Evolutionary conservation across 92 coral and sea anemone species (phyloP).

Genomic region (Blastomussa wellsi): DNA sequence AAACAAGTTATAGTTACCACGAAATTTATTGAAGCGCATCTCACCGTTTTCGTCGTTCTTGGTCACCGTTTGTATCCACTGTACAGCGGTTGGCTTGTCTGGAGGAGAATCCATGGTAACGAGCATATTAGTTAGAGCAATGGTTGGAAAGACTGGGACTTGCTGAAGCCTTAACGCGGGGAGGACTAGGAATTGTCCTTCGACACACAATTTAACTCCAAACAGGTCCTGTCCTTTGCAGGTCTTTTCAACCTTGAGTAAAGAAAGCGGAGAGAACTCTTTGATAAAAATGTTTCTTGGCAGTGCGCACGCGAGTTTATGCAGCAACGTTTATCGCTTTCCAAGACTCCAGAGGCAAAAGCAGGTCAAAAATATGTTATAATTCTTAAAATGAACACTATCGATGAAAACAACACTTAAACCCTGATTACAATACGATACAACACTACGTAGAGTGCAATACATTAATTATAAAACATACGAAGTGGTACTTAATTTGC

Average conservation of each 20-base stretch:
- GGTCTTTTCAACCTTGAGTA: conserved; percentile 9
- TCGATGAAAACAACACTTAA: too few species aligned
- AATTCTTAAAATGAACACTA: too few species aligned
- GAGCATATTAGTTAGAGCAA: conserved; percentile 23
- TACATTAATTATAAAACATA: too few species aligned
- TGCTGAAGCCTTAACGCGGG: conserved; percentile 57
- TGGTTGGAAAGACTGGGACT: conserved; percentile 61
- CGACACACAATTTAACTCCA: conserved; percentile 55
- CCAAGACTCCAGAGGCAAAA: too few species aligned
- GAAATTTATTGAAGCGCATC: conserved; percentile 2
- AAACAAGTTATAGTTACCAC: too few species aligned
- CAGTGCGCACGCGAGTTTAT: too few species aligned
- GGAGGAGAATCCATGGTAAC: conserved; percentile 33
- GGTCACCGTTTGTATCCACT: neutral
- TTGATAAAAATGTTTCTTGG: neutral
- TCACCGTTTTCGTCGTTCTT: conserved; percentile 13
- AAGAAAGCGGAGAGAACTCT: neutral
- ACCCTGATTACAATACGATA: too few species aligned
- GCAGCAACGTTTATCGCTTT: too few species aligned
- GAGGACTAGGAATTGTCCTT: conserved; percentile 47
- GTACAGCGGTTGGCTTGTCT: conserved; percentile 41
- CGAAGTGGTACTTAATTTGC: too few species aligned
- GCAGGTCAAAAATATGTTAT: too few species aligned
- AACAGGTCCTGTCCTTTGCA: conserved; percentile 48
- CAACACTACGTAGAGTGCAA: too few species aligned